Evolutionary conservation across 2,888 invertebrate genomes (phyloP).

Genomic region (Sceliomorpha sp.): DNA sequence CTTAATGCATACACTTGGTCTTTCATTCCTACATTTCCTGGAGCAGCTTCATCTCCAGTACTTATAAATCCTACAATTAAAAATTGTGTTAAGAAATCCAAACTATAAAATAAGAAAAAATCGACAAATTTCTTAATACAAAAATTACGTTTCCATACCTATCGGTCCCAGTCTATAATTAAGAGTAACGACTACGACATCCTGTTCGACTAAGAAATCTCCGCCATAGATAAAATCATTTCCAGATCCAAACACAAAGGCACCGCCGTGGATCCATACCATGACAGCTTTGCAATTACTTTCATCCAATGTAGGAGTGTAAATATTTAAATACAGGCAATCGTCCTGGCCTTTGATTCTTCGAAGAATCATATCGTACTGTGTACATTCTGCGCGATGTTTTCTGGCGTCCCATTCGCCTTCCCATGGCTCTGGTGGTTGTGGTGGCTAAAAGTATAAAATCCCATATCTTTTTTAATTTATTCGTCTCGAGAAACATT

Average conservation of each 20-base stretch:
- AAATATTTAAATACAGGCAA: slow-evolving; percentile 72
- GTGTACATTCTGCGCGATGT: slow-evolving; percentile 66
- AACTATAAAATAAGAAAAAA: too few relatives aligned
- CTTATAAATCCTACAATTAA: slow-evolving; percentile 67
- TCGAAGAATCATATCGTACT: slow-evolving; percentile 66
- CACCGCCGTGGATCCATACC: slow-evolving; percentile 71
- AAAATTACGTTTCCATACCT: neutral
- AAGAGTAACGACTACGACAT: slow-evolving; percentile 63
- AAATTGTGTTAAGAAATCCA: neutral
- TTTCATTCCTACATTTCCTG: slow-evolving; percentile 72
- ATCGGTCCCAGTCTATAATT: slow-evolving; percentile 6
- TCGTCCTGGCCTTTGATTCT: slow-evolving; percentile 69
- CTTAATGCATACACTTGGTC: slow-evolving; percentile 73
- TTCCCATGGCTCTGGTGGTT: slow-evolving; percentile 68
- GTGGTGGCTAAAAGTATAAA: slow-evolving; percentile 56
- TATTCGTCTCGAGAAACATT: too few relatives aligned
- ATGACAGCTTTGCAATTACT: slow-evolving; percentile 69
- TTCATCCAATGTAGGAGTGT: slow-evolving; percentile 67
- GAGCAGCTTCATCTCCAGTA: slow-evolving; percentile 70
- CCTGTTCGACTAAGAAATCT: slow-evolving; percentile 72
- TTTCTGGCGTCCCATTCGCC: slow-evolving; percentile 71
- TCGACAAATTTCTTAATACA: too few relatives aligned
- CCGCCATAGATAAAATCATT: slow-evolving; percentile 66
- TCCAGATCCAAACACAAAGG: slow-evolving; percentile 64
- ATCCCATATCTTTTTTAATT: neutral